Percentiles rank a stretch among this genome's conserved stretches.
These are phyloP conservation scores for Drosophila quadrilineata DNA, from an alignment of 1,140 invertebrate genomes.

Conservation along the genomic window DNA sequence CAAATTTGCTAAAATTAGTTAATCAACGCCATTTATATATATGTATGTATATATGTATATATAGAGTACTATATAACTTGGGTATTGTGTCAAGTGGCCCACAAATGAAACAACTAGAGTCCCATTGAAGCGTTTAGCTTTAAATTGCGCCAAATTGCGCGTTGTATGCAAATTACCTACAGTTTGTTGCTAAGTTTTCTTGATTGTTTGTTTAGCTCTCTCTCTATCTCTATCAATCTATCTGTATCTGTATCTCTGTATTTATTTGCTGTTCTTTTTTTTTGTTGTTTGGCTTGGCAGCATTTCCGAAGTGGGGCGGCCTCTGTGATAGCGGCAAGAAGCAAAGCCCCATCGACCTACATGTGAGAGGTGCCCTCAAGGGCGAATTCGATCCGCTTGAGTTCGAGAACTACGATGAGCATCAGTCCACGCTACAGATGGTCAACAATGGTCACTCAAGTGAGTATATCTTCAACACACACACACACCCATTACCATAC, in stretches of 20 bases:
- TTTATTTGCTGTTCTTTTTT: not conserved
- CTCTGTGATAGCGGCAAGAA: constrained; percentile 79
- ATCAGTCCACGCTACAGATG: constrained; percentile 63
- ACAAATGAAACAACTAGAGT: no score
- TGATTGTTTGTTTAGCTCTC: no score
- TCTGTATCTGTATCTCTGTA: not conserved
- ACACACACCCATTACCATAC: not conserved
- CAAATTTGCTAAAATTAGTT: constrained; percentile 60
- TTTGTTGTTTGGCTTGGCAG: constrained; percentile 22
- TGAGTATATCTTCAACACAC: constrained; percentile 46
- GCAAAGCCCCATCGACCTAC: constrained; percentile 82
- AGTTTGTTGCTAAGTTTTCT: no score
- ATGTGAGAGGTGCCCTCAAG: constrained; percentile 56
- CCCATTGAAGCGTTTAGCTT: constrained; percentile 34
- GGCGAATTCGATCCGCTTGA: constrained; percentile 75
- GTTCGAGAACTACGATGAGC: constrained; percentile 79
- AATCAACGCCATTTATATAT: constrained; percentile 51
- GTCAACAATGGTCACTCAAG: constrained; percentile 83
- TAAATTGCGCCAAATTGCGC: constrained; percentile 69
- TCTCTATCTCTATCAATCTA: no score
- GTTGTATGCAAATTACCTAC: constrained; percentile 56
- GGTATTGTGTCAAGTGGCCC: constrained; percentile 35
- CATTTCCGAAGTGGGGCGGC: constrained; percentile 81
- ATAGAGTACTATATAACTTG: no score
- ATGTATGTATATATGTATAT: not conserved